Evolutionary conservation across 2,797 vertebrate species (phyloP), one percentile per base, ranked within the genome.

Genomic region (Paguma larvata): DNA sequence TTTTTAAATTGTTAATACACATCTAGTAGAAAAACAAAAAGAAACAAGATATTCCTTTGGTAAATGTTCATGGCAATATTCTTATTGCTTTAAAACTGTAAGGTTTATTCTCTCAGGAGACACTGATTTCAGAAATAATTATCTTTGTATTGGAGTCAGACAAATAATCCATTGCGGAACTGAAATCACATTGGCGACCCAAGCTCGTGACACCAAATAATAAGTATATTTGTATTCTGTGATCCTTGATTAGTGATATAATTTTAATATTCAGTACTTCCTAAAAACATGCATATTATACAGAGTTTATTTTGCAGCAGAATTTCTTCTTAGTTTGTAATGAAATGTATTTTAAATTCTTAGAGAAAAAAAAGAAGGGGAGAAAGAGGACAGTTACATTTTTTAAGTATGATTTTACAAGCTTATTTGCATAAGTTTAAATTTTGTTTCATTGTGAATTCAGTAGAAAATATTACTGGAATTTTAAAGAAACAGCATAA

Each of bases 101-200:
- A 91, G 67, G 38, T 59, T 91, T 94, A 16, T 93, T 97, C 65
- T 80, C 59, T 87, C 34, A 87, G 77, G 41, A 94, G 75, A 97
- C 95, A 90, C 38, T 59, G 80, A 82, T 96, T 97, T 98, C 70
- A 83, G 62, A 85, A 95, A 83, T 97, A 95, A 95, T 97, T 97
- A 90, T 92, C 72, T 84, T 84, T 67, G 3, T 91, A n/a, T n/a
- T 72, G 19, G 68, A 95, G 63, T 91, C 83, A 96, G 79, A 97
- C 44, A 96, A 93, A 12, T 30, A 95, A 46, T 79, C n/a, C 73
- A 19, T 91, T 77, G 21, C 94, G 27, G 75, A 46, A 85, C 96
- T 95, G 38, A 96, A 79, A 97, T 86, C 53, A 68, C 32, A 78
- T 5, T 94, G 85, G 32, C 21, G 48, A 46, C 38, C 97, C 96